Conservation (phyloP, 2,113 vertebrate species). For the Coptodon rendalli region DNA sequence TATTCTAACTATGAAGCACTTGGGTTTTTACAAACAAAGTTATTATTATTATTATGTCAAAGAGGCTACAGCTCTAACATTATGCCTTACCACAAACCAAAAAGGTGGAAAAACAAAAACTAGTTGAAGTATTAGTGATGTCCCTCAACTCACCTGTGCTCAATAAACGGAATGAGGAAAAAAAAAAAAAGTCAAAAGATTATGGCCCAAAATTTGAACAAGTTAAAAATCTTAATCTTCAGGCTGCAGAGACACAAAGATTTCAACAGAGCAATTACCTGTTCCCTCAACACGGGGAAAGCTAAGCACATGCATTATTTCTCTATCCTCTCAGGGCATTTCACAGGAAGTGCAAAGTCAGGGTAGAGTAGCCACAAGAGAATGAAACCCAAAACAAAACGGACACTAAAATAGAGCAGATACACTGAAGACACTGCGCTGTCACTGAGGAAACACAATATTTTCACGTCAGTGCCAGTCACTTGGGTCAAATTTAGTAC, state of each 20-base stretch:
- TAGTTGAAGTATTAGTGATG: too few species aligned
- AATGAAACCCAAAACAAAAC: not conserved
- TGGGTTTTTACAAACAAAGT: not conserved
- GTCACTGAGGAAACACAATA: not conserved
- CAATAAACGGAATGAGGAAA: not conserved
- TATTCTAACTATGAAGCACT: not conserved
- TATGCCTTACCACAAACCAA: accelerated
- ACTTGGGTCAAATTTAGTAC: not conserved
- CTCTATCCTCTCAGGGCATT: not conserved
- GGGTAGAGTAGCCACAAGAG: not conserved
- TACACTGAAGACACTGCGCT: not conserved
- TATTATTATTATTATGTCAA: not conserved
- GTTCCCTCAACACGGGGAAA: not conserved
- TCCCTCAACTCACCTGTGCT: not conserved
- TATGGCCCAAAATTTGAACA: not conserved
- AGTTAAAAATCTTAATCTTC: not conserved
- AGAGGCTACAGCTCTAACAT: not conserved
- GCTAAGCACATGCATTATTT: not conserved
- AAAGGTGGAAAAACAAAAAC: not conserved
- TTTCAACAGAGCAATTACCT: not conserved
- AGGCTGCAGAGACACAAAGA: not conserved
- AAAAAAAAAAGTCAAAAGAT: not conserved
- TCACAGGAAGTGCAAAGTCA: not conserved
- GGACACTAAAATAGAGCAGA: not conserved
- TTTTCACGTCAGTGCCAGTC: not conserved